Base-by-base conservation (phyloP, 1,140 invertebrate genomes). In the Hormaphis cornu region DNA sequence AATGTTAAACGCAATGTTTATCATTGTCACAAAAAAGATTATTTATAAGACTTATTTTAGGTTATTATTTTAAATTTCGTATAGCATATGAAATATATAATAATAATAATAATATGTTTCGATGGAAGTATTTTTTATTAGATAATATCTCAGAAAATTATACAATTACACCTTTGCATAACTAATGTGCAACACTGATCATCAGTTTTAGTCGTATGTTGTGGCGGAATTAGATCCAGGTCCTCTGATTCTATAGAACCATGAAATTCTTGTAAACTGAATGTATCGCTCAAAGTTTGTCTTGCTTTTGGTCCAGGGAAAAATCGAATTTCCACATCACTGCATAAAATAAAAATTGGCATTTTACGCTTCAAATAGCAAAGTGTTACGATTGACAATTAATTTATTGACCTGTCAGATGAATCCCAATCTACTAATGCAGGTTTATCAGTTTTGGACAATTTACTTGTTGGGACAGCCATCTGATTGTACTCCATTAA, bases 181-280 rank as follows among this genome's bases (percentile, higher is more conserved):
- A 66, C n/a, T 20, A 66, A 66, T 22, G 44, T 50, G 14, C 69
- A 70, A 56, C 52, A 70, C 24, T 56, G 53, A 56, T 58, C 33
- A 30, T 56, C 54, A n/a, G 26, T 46, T 58, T 70, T 58, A 46
- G 20, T 70, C 0, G 69, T 35, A 24, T 70, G 22, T 52, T 73
- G 69, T 5, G 72, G 72, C 30, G 72, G 72, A 33, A 72, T 69
- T 28, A 73, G 37, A 40, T 73, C 70, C 22, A 73, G 58, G 20
- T 73, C 72, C 30, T 73, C 72, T 35, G 72, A 72, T 63, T 73
- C 72, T 30, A 70, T 70, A 70, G 82, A 83, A 69, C 83, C 79
- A 69, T 83, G 83, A 73, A 84, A 77, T 73, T 84, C 83, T 74
- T 84, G 82, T 53, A 84, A 83, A 66, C 83, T 84, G 73, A 84